Base-by-base conservation (phyloP, 1,140 invertebrate species). In the Thaumatotibia leucotreta region DNA sequence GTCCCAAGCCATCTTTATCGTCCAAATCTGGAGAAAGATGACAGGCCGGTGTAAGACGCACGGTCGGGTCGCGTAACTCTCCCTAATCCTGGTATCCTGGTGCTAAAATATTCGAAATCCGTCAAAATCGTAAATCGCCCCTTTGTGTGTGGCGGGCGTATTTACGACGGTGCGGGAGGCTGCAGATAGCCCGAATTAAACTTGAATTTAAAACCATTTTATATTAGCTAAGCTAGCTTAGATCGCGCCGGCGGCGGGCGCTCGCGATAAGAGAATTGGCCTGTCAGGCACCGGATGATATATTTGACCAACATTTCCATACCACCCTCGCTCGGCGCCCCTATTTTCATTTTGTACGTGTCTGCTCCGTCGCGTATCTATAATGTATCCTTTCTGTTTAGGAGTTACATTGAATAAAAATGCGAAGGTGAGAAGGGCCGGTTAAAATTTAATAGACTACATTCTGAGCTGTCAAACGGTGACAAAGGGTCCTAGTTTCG, bases 241-340 rank as follows among this genome's bases (percentile, higher is more conserved):
- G 86, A 90, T 90, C 88, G 85, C 75, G 73, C 77, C 70, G 80
- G 73, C 67, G 81, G 76, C 76, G 82, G 84, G 83, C 85, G 82
- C 82, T 78, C 68, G 92, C 94, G 94, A 95, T 95, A 95, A 95
- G 95, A 95, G 95, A 95, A 95, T 95, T 95, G 95, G 94, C 94
- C 94, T 95, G 95, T 95, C 95, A 95, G 94, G 93, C 93, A 74
- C 93, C 89, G 94, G 94, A 95, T 95, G 95, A 95, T 95, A 95
- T 95, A 95, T 95, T 95, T 95, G 94, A 94, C 94, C 94, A 95
- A 94, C 94, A 95, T 95, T 95, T 95, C 94, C 94, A 95, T 95
- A 94, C 92, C 82, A 78, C 82, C 79, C 74, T 79, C 74, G 66
- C 76, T 76, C 79, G 81, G 75, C 74, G 75, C 82, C 83, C 86